Percentiles rank a stretch among this genome's conserved stretches.
Conservation (phyloP, 2,888 invertebrate genomes). For the Celastrina argiolus region DNA sequence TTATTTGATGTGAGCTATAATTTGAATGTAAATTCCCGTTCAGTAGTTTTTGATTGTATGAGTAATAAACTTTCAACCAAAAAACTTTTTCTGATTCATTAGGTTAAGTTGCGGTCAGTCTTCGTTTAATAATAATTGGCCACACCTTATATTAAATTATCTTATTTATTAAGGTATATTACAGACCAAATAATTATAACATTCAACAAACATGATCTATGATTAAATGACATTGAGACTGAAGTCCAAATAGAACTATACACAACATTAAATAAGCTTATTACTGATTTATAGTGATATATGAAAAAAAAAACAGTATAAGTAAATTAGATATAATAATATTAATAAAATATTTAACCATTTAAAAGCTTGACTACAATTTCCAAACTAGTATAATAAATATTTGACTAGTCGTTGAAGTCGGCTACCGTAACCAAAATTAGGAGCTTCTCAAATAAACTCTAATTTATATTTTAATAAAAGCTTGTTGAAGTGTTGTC, state of each 20-base stretch:
- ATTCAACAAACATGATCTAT: no score
- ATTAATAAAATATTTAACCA: background rate
- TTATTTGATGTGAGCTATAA: background rate
- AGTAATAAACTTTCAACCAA: background rate
- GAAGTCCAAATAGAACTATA: no score
- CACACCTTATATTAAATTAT: background rate
- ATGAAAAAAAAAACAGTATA: no score
- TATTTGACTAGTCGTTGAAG: background rate
- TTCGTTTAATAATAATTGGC: background rate
- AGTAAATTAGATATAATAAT: no score
- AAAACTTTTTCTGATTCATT: background rate
- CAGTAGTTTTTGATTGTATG: background rate
- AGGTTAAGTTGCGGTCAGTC: background rate
- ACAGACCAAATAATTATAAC: no score
- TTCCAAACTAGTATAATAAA: background rate
- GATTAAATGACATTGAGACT: no score
- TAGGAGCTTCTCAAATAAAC: background rate
- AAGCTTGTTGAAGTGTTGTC: background rate
- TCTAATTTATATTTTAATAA: background rate
- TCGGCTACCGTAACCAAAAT: background rate
- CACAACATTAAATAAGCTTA: no score
- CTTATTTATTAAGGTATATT: no score
- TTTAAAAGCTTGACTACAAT: background rate
- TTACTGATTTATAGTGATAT: no score
- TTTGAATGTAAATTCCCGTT: slow-evolving; percentile 1